Evolutionary conservation across 2,888 invertebrate genomes (phyloP).

Genomic region (Drosophila borborema): DNA sequence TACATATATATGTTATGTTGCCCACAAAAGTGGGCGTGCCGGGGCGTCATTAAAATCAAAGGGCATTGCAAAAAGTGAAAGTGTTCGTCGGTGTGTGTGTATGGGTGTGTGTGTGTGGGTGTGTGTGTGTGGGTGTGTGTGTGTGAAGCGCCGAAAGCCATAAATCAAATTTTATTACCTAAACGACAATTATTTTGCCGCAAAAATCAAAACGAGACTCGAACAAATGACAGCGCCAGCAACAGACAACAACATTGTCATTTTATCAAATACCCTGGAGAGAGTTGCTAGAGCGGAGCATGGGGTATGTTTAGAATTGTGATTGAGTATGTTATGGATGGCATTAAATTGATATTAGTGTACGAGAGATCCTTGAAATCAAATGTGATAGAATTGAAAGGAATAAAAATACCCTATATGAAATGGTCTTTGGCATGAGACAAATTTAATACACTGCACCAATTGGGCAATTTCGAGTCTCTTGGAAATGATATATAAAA

Average conservation of each 20-base stretch:
- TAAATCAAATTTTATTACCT: constrained; percentile 78
- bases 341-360: too few species aligned
- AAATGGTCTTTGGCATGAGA: too few species aligned
- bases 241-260: constrained; percentile 35
- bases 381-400: too few species aligned
- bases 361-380: too few species aligned
- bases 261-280: constrained; percentile 34
- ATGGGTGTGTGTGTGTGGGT: constrained; percentile 51
- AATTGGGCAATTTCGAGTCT: neutral
- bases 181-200: constrained; percentile 73
- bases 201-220: constrained; percentile 69
- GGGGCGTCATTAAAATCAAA: constrained; percentile 57
- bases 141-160: constrained; percentile 49
- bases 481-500: neutral
- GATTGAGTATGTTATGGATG: neutral
- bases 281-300: rapidly evolving
- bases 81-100: constrained; percentile 36
- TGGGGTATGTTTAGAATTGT: neutral
- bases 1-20: neutral
- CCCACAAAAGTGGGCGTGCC: constrained; percentile 22
- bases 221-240: constrained; percentile 46
- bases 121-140: constrained; percentile 49
- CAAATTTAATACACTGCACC: too few species aligned
- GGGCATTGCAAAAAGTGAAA: constrained; percentile 38
- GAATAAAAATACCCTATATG: too few species aligned